Percentiles rank a stretch among this genome's conserved stretches.
Conservation (phyloP, 2,113 vertebrate genomes). For the Condylura cristata region DNA sequence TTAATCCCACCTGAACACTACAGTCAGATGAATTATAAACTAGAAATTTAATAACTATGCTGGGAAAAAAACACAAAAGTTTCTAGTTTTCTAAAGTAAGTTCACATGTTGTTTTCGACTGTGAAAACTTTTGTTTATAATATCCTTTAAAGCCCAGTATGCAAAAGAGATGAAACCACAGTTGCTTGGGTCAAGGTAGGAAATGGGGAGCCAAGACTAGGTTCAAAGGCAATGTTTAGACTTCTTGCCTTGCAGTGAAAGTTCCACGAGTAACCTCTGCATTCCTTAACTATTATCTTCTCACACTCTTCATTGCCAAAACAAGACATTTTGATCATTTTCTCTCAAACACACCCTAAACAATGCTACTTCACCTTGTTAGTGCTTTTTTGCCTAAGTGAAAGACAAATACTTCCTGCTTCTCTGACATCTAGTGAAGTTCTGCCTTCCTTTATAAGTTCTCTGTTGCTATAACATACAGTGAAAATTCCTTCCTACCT, state of each 20-base stretch:
- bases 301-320: background rate
- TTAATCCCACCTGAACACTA: constrained; percentile 7
- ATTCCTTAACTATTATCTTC: background rate
- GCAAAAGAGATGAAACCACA: background rate
- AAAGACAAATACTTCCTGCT: background rate
- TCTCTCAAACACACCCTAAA: background rate
- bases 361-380: background rate
- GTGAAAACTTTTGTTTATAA: background rate
- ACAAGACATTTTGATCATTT: background rate
- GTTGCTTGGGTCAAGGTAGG: background rate
- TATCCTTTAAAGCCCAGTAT: background rate
- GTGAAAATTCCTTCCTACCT: background rate
- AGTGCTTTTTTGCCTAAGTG: background rate
- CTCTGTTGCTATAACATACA: background rate
- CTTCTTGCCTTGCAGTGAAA: background rate
- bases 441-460: background rate
- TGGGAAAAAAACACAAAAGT: background rate
- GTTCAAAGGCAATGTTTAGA: background rate
- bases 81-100: constrained; percentile 24
- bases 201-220: background rate
- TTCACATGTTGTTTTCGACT: constrained; percentile 20
- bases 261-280: background rate
- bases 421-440: background rate
- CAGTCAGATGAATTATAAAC: constrained; percentile 20
- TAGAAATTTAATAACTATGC: constrained; percentile 19